Base-by-base conservation (phyloP, 2,113 vertebrate species). In the Dipodomys ordii region DNA sequence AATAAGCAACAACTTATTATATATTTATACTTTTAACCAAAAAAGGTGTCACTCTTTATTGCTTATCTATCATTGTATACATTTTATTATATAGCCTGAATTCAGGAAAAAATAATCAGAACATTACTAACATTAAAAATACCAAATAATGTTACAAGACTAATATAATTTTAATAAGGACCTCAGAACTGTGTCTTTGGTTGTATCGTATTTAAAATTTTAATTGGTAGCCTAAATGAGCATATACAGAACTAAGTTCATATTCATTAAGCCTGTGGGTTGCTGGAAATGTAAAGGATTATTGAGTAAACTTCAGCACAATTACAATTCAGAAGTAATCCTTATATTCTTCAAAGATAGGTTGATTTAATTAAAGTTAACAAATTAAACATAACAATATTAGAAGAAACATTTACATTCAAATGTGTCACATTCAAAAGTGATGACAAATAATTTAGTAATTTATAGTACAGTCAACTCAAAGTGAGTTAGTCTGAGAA, bases 371-470 rank as follows among this genome's bases (percentile, higher is more conserved):
- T 4, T 1, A 39, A 62, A 87, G 35, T 83, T 49, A 83, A 39
- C 62, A 94, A 86, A 83, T 87, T 83, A 89, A 91, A 90, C 32
- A 19, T 6, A 67, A n/a, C 44, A 60, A 91, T 71, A 87, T 65
- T 46, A 57, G 60, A 91, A 25, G 49, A 30, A n/a, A 18, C 49
- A 88, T 80, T 13, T 67, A 86, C 92, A 94, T 83, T 91, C 53
- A 57, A 57, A 57, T 57, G 3, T 57, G 53, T 57, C 49, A 35
- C n/a, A 72, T 57, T 57, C 53, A 57, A 18, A 18, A 80, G 67
- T 93, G 90, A 96, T 65, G 83, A 35, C 12, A 94, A 94, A 83
- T 86, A 60, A 80, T 76, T 83, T 84, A 71, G 60, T 83, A 84
- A 93, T 72, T 91, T 83, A 80, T 22, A 87, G 72, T 39, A 83